These are phyloP conservation scores for Lota lota DNA, from an alignment of 2,113 vertebrate species.

Conservation along the genomic window DNA sequence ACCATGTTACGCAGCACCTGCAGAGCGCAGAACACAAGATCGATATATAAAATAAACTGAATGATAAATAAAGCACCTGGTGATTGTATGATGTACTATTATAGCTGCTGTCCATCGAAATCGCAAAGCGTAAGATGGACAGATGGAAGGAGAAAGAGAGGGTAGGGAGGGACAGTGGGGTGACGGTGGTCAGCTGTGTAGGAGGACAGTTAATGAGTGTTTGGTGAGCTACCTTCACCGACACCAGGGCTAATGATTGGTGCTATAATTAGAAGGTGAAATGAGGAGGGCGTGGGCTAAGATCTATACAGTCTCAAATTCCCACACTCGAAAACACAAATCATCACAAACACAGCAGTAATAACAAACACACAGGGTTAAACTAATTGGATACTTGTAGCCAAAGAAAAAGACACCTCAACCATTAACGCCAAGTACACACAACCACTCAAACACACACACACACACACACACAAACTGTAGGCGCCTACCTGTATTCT, in stretches of 20 bases:
- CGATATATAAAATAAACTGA: not conserved
- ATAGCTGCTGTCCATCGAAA: no score
- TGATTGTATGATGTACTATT: no score
- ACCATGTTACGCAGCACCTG: slow-evolving; percentile 99
- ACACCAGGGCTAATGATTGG: slow-evolving; percentile 29
- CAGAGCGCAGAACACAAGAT: not conserved
- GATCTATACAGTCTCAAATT: slow-evolving; percentile 1
- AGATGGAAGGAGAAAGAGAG: not conserved
- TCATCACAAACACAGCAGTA: not conserved
- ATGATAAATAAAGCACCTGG: not conserved
- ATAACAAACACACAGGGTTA: not conserved
- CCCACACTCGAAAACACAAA: not conserved
- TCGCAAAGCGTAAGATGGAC: not conserved
- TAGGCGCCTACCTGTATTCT: slow-evolving; percentile 84
- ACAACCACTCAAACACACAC: slow-evolving; percentile 3
- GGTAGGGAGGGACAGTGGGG: not conserved
- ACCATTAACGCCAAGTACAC: not conserved
- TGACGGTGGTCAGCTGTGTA: slow-evolving; percentile 28
- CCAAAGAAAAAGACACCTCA: not conserved
- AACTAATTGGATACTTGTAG: not conserved
- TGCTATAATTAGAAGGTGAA: slow-evolving; percentile 18
- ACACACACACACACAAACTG: not conserved
- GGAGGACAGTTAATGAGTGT: slow-evolving; percentile 36
- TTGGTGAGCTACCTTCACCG: slow-evolving; percentile 9
- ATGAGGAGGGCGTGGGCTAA: slow-evolving; percentile 3